A percentile compares a stretch with the other conserved stretches of the same genome.
phyloP scores from a whole-genome alignment of 2,797 vertebrate genomes.

The Apogon hyalosoma region DNA sequence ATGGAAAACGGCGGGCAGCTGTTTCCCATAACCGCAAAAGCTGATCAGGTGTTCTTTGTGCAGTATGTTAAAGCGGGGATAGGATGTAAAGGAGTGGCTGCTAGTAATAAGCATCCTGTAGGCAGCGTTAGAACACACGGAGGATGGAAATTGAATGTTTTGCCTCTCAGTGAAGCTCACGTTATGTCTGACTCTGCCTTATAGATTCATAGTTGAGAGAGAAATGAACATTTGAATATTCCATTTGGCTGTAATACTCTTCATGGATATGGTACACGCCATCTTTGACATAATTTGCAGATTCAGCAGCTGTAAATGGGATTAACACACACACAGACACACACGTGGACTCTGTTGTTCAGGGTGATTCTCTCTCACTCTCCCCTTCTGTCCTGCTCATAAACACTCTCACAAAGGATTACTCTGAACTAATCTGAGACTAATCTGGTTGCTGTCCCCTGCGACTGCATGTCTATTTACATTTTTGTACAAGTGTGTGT shows the following conservation, averaged over 20 bases:
- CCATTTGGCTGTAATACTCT: background rate
- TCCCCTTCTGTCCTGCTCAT: slow-evolving; percentile 8
- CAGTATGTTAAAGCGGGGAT: background rate
- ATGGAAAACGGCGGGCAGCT: background rate
- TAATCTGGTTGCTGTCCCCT: slow-evolving; percentile 50
- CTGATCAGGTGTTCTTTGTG: background rate
- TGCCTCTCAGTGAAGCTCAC: background rate
- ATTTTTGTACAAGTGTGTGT: slow-evolving; percentile 17
- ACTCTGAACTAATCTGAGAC: slow-evolving; percentile 45
- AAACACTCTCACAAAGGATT: slow-evolving; percentile 37
- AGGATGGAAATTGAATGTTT: background rate
- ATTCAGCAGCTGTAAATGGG: slow-evolving; percentile 39
- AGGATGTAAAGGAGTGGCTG: too few relatives aligned
- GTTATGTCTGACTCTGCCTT: background rate
- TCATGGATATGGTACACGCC: slow-evolving; percentile 4
- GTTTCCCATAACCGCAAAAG: background rate
- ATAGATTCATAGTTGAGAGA: background rate
- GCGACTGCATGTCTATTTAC: slow-evolving; percentile 12
- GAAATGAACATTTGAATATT: slow-evolving; percentile 1
- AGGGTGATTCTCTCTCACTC: slow-evolving; percentile 5
- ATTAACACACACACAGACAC: slow-evolving; percentile 41
- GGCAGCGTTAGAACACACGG: background rate
- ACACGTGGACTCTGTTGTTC: background rate
- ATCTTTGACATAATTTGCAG: slow-evolving; percentile 30
- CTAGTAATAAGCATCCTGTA: too few relatives aligned